Evolutionary conservation across 2,888 invertebrate species (phyloP), one percentile per base, ranked within the genome.

Genomic region (Synergus japonicus): DNA sequence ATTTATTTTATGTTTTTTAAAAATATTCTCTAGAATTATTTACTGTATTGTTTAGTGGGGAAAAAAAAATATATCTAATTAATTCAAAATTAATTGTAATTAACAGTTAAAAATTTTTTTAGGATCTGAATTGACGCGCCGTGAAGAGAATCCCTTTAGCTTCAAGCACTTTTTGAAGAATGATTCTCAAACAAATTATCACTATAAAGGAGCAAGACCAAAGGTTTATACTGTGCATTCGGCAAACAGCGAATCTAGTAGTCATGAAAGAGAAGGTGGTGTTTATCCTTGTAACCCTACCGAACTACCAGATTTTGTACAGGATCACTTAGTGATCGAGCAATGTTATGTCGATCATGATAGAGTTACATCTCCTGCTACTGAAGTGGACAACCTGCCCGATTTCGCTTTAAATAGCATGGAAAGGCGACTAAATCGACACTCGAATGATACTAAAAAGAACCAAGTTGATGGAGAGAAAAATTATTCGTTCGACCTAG

Each of bases 221-320:
- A 97, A 97, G 93, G 95, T 96, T 83, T 94, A 93, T 87, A 91
- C 93, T 15, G 88, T 91, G 37, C 89, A 87, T 44, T 84, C 89
- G 8, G 87, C 91, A 4, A 82, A 92, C 87, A 92, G 93, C 85
- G 94, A 94, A 85, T 92, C 93, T 87, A 92, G 93, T 77, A 93
- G 93, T 83, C 92, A 93, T 84, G 93, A 93, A 85, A 93, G 93
- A 88, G 92, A 94, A 92, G 88, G 93, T 90, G 90, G 94, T 73
- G 90, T 93, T 67, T 92, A 93, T 81, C 91, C 93, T 0, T 92
- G 94, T 79, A 93, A 93, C 86, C 93, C 95, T 86, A 95, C 96
- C 2, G 95, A 95, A 10, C 91, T 97, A 85, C 97, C 97, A 0
- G 97, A 97, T 91, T 97, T 97, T 92, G 97, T 97, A 77, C 97